These are phyloP conservation scores for Macrophya annulata DNA, from an alignment of 2,888 invertebrate genomes.

Conservation along the genomic window DNA sequence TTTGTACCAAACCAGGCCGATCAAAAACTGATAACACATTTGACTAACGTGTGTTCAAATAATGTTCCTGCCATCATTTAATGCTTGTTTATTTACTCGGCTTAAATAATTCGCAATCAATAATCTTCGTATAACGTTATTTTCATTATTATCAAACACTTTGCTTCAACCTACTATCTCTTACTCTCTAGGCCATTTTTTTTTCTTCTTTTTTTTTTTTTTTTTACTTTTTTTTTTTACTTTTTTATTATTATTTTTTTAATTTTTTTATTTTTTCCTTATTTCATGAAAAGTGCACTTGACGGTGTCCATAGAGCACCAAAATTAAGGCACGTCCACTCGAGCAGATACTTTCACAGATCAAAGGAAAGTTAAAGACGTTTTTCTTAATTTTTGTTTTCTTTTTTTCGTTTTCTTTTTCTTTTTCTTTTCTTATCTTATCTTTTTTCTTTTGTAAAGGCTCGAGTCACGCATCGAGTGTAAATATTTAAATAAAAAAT, in stretches of 20 bases:
- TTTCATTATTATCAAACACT: conserved; percentile 71
- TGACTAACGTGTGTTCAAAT: conserved; percentile 71
- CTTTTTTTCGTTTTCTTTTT: background rate
- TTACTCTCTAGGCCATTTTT: conserved; percentile 78
- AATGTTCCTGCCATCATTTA: conserved; percentile 77
- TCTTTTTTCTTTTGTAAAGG: background rate
- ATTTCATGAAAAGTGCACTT: conserved; percentile 77
- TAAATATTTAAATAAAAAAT: conserved; percentile 32
- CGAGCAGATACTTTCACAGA: conserved; percentile 74
- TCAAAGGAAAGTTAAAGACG: conserved; percentile 26
- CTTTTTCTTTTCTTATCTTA: background rate
- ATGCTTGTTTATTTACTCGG: conserved; percentile 73
- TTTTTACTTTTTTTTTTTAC: background rate
- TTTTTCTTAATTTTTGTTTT: background rate
- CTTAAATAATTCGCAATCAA: conserved; percentile 76
- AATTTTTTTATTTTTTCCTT: conserved; percentile 26
- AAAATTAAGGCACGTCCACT: conserved; percentile 75
- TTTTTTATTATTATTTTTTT: conserved; percentile 14
- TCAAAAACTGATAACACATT: conserved; percentile 73
- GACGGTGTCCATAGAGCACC: conserved; percentile 78
- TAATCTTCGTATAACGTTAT: conserved; percentile 69
- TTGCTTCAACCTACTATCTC: conserved; percentile 69
- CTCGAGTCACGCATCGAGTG: conserved; percentile 22
- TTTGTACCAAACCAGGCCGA: conserved; percentile 79
- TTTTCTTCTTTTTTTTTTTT: conserved; percentile 18